These are phyloP conservation scores for Leptinotarsa undecemlineata DNA, from an alignment of 1,140 invertebrate genomes.

Conservation along the genomic window DNA sequence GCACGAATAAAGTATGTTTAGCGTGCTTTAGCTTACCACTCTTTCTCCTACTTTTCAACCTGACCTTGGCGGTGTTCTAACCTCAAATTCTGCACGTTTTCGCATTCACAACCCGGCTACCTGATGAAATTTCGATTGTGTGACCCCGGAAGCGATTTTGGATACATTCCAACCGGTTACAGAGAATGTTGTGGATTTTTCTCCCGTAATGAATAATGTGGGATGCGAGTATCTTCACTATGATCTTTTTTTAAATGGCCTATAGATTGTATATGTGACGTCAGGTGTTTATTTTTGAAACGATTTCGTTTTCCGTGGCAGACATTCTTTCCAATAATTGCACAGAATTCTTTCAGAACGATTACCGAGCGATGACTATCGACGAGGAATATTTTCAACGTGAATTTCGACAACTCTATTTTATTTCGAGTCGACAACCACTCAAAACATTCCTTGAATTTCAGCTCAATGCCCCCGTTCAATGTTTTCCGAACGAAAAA, in stretches of 20 bases:
- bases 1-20: conserved; percentile 25
- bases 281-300: conserved; percentile 21
- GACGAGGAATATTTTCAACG: no score
- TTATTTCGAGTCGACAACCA: no score
- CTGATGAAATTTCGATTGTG: conserved; percentile 11
- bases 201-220: not conserved
- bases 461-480: no score
- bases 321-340: not conserved
- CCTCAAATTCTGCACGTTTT: conserved; percentile 32
- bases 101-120: conserved; percentile 16
- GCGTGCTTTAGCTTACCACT: conserved; percentile 14
- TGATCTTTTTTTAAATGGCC: not conserved
- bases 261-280: conserved; percentile 15
- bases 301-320: conserved; percentile 2
- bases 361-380: no score
- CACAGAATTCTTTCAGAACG: not conserved
- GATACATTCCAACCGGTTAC: conserved; percentile 20
- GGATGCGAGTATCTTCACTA: not conserved
- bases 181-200: conserved; percentile 23
- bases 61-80: conserved; percentile 28
- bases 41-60: conserved; percentile 16
- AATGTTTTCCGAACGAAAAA: no score
- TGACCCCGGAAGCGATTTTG: conserved; percentile 22
- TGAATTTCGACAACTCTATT: no score
- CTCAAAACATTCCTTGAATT: no score